Evolutionary conservation across 2,888 invertebrate genomes (phyloP).

Genomic region (Dolichopus griseipennis): DNA sequence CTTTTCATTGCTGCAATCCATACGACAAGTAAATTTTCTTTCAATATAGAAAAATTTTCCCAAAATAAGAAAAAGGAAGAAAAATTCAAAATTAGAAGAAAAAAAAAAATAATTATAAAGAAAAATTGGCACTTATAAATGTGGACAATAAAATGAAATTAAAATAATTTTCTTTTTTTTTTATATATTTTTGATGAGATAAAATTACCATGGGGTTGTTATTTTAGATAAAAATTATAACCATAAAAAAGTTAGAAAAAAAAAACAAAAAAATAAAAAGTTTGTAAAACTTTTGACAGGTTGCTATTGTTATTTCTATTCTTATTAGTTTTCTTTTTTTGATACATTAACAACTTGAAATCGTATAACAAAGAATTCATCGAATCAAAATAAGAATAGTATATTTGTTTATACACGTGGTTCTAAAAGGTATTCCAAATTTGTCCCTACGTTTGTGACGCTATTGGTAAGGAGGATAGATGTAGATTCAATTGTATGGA

Average conservation of each 20-base stretch:
- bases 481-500: too few relatives aligned
- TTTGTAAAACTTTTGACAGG: not conserved
- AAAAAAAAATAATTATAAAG: not conserved
- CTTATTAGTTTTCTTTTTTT: too few relatives aligned
- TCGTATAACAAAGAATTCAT: too few relatives aligned
- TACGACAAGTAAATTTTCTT: too few relatives aligned
- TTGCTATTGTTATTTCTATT: not conserved
- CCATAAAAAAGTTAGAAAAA: not conserved
- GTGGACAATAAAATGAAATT: slow-evolving; percentile 1
- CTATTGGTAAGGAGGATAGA: too few relatives aligned
- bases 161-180: not conserved
- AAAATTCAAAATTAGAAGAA: not conserved
- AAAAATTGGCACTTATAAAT: not conserved
- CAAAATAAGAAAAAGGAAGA: not conserved
- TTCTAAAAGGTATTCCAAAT: too few relatives aligned
- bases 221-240: not conserved
- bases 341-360: too few relatives aligned
- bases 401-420: too few relatives aligned
- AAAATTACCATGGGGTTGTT: not conserved
- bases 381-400: too few relatives aligned
- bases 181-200: not conserved
- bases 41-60: too few relatives aligned
- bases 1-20: too few relatives aligned
- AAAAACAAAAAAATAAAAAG: not conserved
- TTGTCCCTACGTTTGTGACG: too few relatives aligned